These are phyloP conservation scores for Chesias legatella DNA, from an alignment of 2,888 invertebrate species.

Conservation along the genomic window DNA sequence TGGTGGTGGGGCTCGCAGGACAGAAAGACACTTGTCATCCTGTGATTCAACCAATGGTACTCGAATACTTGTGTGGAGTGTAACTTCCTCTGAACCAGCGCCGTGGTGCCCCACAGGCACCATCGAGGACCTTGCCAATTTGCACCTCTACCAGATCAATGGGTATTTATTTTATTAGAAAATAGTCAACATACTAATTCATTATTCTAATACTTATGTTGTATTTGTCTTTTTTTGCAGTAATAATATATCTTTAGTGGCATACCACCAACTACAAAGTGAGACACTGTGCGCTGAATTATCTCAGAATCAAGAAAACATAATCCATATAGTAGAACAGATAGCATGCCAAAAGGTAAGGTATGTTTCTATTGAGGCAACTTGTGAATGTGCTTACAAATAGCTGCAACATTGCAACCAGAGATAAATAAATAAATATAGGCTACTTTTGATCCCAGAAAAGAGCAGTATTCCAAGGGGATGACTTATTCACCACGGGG, in stretches of 20 bases:
- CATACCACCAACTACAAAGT: conserved; percentile 92
- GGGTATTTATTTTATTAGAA: conserved; percentile 73
- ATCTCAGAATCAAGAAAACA: conserved; percentile 84
- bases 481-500: no score
- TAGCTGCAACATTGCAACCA: no score
- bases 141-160: conserved; percentile 88
- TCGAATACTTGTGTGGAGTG: conserved; percentile 90
- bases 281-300: conserved; percentile 92
- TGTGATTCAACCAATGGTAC: conserved; percentile 45
- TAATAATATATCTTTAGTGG: conserved; percentile 85
- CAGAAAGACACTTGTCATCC: conserved; percentile 68
- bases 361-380: not conserved
- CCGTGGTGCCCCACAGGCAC: conserved; percentile 91
- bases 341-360: conserved; percentile 80
- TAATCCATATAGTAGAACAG: conserved; percentile 90
- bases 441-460: no score
- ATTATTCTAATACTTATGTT: no score
- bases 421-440: no score
- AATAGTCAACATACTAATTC: no score
- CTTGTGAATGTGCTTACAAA: no score
- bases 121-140: conserved; percentile 92
- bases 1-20: conserved; percentile 67
- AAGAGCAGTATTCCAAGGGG: no score
- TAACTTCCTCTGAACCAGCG: conserved; percentile 91
- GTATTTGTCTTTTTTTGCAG: conserved; percentile 53